A percentile compares a stretch with the other conserved stretches of the same genome.
Conservation (phyloP, 1,140 invertebrate genomes). For the Calephelis nemesis region DNA sequence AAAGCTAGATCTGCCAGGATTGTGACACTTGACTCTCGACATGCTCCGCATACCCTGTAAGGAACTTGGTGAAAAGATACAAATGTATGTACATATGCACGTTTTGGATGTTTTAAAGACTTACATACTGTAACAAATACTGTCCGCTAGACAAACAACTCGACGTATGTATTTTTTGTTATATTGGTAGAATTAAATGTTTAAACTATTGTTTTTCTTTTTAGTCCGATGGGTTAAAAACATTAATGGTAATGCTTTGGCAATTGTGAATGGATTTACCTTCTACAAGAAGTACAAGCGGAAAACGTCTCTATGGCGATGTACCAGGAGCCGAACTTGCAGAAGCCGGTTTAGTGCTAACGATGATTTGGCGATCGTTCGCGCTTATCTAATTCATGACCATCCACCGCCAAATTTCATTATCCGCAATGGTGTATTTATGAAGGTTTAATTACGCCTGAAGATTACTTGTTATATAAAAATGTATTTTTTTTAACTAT, state of each 20-base stretch:
- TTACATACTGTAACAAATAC: no score
- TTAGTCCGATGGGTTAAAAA: slow-evolving; percentile 40
- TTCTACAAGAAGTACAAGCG: slow-evolving; percentile 28
- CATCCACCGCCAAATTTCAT: slow-evolving; percentile 25
- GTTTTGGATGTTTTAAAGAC: no score
- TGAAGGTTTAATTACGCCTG: neutral
- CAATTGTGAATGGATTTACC: slow-evolving; percentile 31
- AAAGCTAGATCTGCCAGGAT: no score
- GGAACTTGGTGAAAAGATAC: no score
- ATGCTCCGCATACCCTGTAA: no score
- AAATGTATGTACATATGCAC: no score
- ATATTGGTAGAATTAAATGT: no score
- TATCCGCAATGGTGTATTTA: slow-evolving; percentile 9
- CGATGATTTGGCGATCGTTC: slow-evolving; percentile 2
- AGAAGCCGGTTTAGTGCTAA: slow-evolving; percentile 19
- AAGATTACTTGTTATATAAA: neutral
- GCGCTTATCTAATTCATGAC: slow-evolving; percentile 23
- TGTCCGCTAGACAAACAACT: no score
- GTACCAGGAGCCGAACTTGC: slow-evolving; percentile 22
- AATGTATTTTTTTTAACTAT: neutral
- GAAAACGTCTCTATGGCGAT: slow-evolving; percentile 20
- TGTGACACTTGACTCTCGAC: no score
- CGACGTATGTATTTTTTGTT: no score
- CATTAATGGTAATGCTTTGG: slow-evolving; percentile 20
- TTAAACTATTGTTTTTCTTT: slow-evolving; percentile 18